Conservation (phyloP, 2,113 vertebrate genomes). For the Sterrhoptilus dennistouni region DNA sequence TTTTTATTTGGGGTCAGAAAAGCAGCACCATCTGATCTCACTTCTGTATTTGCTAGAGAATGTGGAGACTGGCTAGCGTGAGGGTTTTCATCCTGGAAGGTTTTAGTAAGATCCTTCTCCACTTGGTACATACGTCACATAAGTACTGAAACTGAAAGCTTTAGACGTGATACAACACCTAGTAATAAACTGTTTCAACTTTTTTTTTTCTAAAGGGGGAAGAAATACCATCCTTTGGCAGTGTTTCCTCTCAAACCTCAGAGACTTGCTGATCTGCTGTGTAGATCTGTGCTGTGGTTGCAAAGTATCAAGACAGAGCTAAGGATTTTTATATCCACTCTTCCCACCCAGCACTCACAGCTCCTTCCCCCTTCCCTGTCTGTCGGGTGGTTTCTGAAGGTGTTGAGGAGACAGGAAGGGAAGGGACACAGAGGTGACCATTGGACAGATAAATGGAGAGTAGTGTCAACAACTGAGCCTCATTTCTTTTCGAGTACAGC, state of each 20-base stretch:
- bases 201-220: slow-evolving; percentile 1
- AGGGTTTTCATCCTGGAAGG: slow-evolving; percentile 56
- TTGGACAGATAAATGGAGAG: background rate
- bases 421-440: background rate
- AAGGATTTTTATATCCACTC: slow-evolving; percentile 45
- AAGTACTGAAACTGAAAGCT: slow-evolving; percentile 51
- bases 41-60: background rate
- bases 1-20: background rate
- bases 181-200: slow-evolving; percentile 23
- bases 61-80: background rate
- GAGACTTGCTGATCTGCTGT: slow-evolving; percentile 24
- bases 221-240: slow-evolving; percentile 26
- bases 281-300: slow-evolving; percentile 9
- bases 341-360: slow-evolving; percentile 4
- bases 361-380: slow-evolving; percentile 22
- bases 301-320: slow-evolving; percentile 49
- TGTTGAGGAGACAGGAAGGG: background rate
- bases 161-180: slow-evolving; percentile 13
- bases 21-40: background rate
- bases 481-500: background rate
- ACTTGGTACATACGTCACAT: background rate
- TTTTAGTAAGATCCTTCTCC: slow-evolving; percentile 59
- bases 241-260: slow-evolving; percentile 38
- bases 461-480: background rate
- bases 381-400: background rate